Percentiles rank a stretch among this genome's conserved stretches.
Evolutionary conservation across 53 echinoderm and acorn worm species (phyloP).

Genomic region (Holothuria leucospilota): DNA sequence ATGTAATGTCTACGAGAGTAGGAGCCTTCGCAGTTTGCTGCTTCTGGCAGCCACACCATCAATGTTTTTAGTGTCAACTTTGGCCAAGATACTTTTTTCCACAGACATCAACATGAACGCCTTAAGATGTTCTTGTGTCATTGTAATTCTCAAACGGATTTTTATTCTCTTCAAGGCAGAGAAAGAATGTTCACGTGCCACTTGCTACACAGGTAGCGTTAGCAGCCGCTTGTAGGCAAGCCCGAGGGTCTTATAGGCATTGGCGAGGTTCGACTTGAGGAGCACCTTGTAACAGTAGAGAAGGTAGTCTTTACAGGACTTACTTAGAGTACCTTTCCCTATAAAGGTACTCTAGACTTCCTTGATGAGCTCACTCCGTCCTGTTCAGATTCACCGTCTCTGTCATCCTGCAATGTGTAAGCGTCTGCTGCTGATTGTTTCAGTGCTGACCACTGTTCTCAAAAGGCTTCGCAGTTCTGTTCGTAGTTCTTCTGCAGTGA

Average conservation of each 20-base stretch:
- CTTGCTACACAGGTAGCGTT: neutral
- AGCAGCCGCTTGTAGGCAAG: neutral
- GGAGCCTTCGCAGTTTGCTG: no score
- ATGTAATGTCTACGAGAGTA: no score
- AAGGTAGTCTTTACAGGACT: neutral
- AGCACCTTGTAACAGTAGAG: neutral
- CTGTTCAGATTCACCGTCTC: neutral
- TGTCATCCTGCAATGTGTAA: constrained; percentile 3
- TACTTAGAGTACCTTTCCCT: no score
- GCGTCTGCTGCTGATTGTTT: neutral
- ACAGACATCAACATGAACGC: constrained; percentile 7
- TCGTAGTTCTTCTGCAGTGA: constrained; percentile 3
- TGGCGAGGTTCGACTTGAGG: neutral
- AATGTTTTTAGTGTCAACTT: neutral
- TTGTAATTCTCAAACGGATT: neutral
- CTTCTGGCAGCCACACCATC: no score
- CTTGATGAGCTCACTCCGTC: neutral
- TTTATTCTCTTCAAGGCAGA: neutral
- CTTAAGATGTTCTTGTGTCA: neutral
- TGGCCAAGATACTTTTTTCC: constrained; percentile 5
- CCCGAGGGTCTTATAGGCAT: neutral
- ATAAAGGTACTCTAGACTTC: no score
- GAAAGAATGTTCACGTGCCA: neutral
- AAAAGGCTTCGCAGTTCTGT: neutral
- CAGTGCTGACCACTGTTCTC: constrained; percentile 2